Evolutionary conservation across 2,888 invertebrate species (phyloP), one percentile per base, ranked within the genome.

Genomic region (Dynastes tityus): DNA sequence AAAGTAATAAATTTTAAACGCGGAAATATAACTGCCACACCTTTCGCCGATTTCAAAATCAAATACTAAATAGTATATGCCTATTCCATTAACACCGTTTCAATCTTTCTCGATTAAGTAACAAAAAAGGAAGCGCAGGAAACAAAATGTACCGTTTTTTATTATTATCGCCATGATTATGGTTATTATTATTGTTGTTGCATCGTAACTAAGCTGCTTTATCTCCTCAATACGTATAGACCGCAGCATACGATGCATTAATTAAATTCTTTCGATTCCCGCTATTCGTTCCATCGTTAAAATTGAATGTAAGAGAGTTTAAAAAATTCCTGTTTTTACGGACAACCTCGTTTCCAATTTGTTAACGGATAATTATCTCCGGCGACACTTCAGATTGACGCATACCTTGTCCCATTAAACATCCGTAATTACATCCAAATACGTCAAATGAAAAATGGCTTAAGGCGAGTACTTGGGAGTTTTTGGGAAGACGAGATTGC

Each of bases 281-380:
- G 55, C 55, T 58, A 58, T 58, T 22, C 45, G 45, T 11, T 45
- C 11, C 45, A 8, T 45, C 55, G n/a, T 58, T 58, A 58, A 58
- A 58, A 22, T 22, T 22, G 55, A 58, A 58, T 6, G 22, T 58
- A 58, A 58, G 22, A 58, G 45, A 8, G 55, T 58, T 22, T 58
- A 58, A 58, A 22, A 58, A 58, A 58, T n/a, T 16, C 22, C 8
- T 22, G 16, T 58, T 22, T 53, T 22, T 58, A 22, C 55, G 55
- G 8, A 58, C 55, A 53, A 53, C 16, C 53, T 53, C n/a, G 4
- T 16, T 16, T 22, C 22, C 22, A 58, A 58, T 58, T 58, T 58
- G 55, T 58, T 58, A 58, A 58, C 55, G 55, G 55, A 58, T 22
- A 58, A 58, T 58, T 58, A 58, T 58, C 55, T 58, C 22, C 55